Evolutionary conservation across 2,113 vertebrate species (phyloP), one percentile per base, ranked within the genome.

Genomic region (Montifringilla adamsi): DNA sequence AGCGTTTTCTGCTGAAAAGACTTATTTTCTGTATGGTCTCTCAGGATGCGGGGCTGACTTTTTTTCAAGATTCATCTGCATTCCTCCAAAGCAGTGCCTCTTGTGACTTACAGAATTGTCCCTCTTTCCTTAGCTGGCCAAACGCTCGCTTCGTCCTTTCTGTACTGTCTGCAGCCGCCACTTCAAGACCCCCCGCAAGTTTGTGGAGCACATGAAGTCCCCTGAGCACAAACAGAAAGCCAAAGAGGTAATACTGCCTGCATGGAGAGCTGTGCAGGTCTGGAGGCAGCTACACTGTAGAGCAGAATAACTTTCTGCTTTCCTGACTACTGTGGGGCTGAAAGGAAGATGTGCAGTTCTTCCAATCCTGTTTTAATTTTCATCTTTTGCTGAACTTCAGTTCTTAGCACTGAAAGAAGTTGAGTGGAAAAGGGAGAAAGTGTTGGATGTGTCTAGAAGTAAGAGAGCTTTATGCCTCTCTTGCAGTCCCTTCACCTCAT

Each of bases 161-260:
- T 99, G 99, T 97, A 98, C 98, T 1, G 89, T 99, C 82, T 99
- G 99, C 96, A 99, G 98, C 97, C 98, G 98, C 84, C 98, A 98
- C 93, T 99, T 99, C 98, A 99, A 98, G 96, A 99, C 98, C 12
- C 98, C 99, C 15, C 98, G 98, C 96, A 98, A 99, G 75, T 99
- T 99, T 43, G 98, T 99, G 95, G 99, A 99, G 90, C 99, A 99
- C 49, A 98, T 99, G 97, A 99, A 99, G 95, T 99, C 99, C 20
- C 97, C 97, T 73, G 99, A 98, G 64, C 99, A 99, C 96, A 98
- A 98, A 81, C 98, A 98, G 93, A 98, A 98, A 93, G 98, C 98
- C 81, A 98, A 98, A 95, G 98, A 98, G 98, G 99, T 99, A 97
- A 95, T 11, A 18, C n/a, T 70, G 75, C 55, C 66, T 37, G 11